Evolutionary conservation across 2,797 vertebrate species (phyloP).

Genomic region (Acipenser transmontanus): DNA sequence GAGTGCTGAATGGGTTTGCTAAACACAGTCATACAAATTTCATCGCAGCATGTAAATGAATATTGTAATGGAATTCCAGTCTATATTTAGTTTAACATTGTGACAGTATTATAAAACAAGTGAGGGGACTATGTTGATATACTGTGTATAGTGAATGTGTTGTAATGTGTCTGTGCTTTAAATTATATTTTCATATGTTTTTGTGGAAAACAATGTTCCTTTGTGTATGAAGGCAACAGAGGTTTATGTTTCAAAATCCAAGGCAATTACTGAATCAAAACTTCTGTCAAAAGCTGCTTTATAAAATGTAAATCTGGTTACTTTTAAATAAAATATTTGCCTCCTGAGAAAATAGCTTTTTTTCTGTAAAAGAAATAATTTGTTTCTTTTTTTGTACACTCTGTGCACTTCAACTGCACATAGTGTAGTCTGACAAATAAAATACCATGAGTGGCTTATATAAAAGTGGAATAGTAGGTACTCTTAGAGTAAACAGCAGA

Average conservation of each 20-base stretch:
- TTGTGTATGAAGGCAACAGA: slow-evolving; percentile 29
- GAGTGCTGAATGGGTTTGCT: slow-evolving; percentile 55
- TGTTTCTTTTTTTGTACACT: too few species aligned
- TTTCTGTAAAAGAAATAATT: background rate
- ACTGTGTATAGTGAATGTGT: slow-evolving; percentile 95
- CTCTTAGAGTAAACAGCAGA: too few species aligned
- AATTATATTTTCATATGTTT: slow-evolving; percentile 58
- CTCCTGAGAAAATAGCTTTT: slow-evolving; percentile 53
- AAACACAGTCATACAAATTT: slow-evolving; percentile 68
- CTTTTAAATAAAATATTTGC: slow-evolving; percentile 53
- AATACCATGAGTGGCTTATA: too few species aligned
- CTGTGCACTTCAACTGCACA: too few species aligned
- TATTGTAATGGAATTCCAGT: slow-evolving; percentile 61
- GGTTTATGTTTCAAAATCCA: slow-evolving; percentile 48
- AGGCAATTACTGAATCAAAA: slow-evolving; percentile 48
- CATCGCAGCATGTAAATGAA: slow-evolving; percentile 73
- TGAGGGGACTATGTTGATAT: slow-evolving; percentile 80
- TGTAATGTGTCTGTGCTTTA: slow-evolving; percentile 93
- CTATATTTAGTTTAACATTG: slow-evolving; percentile 70
- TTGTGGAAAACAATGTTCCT: slow-evolving; percentile 28
- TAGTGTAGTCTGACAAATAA: too few species aligned
- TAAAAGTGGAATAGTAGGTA: too few species aligned
- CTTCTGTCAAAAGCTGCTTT: slow-evolving; percentile 59
- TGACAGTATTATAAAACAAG: slow-evolving; percentile 89
- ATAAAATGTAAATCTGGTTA: slow-evolving; percentile 57